Conservation (phyloP, 2,113 vertebrate genomes). For the Thinocorus orbignyianus region DNA sequence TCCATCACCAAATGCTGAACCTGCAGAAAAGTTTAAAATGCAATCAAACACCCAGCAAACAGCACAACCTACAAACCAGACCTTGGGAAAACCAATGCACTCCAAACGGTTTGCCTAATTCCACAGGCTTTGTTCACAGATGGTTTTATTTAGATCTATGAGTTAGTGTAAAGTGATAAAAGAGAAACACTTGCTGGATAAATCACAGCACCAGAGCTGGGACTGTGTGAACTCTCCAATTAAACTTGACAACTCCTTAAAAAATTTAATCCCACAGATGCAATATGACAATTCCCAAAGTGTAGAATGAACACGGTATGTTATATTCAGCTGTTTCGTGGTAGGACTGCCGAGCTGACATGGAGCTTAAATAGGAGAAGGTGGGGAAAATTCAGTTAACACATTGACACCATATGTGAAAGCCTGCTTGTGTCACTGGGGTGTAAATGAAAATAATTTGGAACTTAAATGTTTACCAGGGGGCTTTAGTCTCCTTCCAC, state of each 20-base stretch:
- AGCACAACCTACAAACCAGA: background rate
- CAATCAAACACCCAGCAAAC: background rate
- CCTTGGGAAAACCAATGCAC: background rate
- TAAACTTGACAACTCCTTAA: conserved; percentile 71
- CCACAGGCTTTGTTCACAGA: conserved; percentile 62
- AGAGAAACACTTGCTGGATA: conserved; percentile 52
- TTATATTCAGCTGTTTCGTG: background rate
- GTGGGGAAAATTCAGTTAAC: background rate
- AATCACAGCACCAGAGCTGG: conserved; percentile 60
- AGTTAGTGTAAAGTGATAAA: conserved; percentile 47
- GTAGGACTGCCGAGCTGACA: background rate
- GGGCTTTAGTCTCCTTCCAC: background rate
- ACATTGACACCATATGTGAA: background rate
- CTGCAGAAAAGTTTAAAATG: background rate
- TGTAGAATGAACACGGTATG: background rate
- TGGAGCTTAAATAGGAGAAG: background rate
- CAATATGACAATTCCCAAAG: conserved; percentile 35
- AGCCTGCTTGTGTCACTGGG: background rate
- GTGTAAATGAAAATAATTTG: background rate
- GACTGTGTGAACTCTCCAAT: conserved; percentile 63
- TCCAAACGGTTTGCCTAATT: conserved; percentile 6
- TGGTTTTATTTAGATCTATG: conserved; percentile 64
- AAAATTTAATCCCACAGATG: conserved; percentile 43
- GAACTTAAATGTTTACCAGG: background rate
- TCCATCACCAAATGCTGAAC: accelerated